phyloP scores from a whole-genome alignment of 2,888 invertebrate species.

The Stratiomys singularior region DNA sequence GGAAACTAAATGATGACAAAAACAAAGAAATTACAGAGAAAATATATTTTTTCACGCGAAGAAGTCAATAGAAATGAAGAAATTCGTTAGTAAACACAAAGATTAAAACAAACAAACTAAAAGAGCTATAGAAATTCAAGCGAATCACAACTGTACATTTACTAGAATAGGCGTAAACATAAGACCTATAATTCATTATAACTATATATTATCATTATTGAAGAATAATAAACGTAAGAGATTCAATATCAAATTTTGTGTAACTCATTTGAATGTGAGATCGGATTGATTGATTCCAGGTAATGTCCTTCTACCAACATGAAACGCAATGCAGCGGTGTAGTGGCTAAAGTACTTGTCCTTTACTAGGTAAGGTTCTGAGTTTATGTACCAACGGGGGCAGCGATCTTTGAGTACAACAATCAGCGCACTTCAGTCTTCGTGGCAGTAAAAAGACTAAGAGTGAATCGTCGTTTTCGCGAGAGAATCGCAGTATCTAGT shows the following conservation, averaged over 20 bases:
- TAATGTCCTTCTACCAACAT: too few relatives aligned
- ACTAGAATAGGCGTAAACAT: constrained; percentile 14
- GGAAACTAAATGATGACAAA: background rate
- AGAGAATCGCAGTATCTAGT: too few relatives aligned
- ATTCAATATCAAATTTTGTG: constrained; percentile 28
- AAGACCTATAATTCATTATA: constrained; percentile 12
- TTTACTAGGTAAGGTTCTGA: too few relatives aligned
- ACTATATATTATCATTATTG: constrained; percentile 28
- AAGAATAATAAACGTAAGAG: constrained; percentile 31
- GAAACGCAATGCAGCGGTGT: too few relatives aligned
- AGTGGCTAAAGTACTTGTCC: too few relatives aligned
- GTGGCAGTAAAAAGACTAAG: too few relatives aligned
- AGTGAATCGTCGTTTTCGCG: too few relatives aligned
- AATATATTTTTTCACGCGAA: constrained; percentile 38
- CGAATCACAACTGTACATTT: constrained; percentile 11
- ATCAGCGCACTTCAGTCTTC: too few relatives aligned
- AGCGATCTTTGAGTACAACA: too few relatives aligned
- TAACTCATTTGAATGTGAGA: too few relatives aligned
- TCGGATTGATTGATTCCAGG: background rate
- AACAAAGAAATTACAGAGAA: constrained; percentile 15
- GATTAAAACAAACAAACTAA: background rate
- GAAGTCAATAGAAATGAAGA: constrained; percentile 22
- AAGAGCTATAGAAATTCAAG: background rate
- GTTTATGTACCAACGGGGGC: too few relatives aligned
- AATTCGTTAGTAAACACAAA: constrained; percentile 18